Evolutionary conservation across 2,888 invertebrate genomes (phyloP).

Genomic region (Exocentrus adspersus): DNA sequence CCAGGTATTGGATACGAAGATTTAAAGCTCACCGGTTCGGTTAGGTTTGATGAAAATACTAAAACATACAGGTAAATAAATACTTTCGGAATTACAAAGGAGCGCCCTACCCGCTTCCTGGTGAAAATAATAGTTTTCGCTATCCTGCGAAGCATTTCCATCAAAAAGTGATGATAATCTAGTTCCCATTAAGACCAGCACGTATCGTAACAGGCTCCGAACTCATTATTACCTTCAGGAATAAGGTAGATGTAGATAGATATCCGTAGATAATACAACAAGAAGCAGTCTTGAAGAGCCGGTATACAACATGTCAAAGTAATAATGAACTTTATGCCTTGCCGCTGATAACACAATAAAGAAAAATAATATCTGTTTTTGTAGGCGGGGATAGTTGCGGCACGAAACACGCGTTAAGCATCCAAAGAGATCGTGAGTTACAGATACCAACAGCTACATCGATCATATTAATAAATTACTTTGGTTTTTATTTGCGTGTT

Average conservation of each 20-base stretch:
- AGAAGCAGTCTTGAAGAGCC: slow-evolving; percentile 29
- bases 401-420: slow-evolving; percentile 30
- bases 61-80: slow-evolving; percentile 2
- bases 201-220: slow-evolving; percentile 16
- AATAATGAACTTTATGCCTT: slow-evolving; percentile 29
- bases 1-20: too few relatives aligned
- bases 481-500: slow-evolving; percentile 35
- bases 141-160: slow-evolving; percentile 17
- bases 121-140: slow-evolving; percentile 15
- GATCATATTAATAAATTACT: slow-evolving; percentile 35
- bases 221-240: slow-evolving; percentile 22
- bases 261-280: slow-evolving; percentile 32
- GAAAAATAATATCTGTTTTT: slow-evolving; percentile 22
- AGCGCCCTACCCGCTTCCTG: slow-evolving; percentile 19
- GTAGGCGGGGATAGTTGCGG: slow-evolving; percentile 34
- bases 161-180: slow-evolving; percentile 22
- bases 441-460: slow-evolving; percentile 29
- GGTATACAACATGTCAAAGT: slow-evolving; percentile 30
- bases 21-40: too few relatives aligned
- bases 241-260: slow-evolving; percentile 28
- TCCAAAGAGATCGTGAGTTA: slow-evolving; percentile 29
- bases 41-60: too few relatives aligned
- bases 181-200: slow-evolving; percentile 21
- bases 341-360: slow-evolving; percentile 23
- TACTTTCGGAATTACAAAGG: slow-evolving; percentile 11